Conservation (phyloP, 2,113 vertebrate species). For the Podocnemis expansa region DNA sequence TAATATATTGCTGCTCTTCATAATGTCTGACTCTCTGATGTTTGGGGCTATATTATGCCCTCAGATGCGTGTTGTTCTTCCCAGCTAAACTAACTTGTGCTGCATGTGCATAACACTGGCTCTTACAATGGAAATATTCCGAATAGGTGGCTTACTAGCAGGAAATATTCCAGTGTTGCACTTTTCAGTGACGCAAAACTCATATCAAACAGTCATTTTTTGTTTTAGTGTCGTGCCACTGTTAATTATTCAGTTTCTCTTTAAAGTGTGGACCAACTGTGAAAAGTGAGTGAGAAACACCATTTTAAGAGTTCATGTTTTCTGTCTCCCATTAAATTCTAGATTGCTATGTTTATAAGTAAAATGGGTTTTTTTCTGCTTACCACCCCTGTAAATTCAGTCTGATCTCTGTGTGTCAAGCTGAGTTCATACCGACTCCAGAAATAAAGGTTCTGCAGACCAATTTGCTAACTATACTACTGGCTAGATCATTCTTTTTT, state of each 20-base stretch:
- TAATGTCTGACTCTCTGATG: not conserved
- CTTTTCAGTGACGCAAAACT: accelerated
- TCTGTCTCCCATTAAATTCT: not conserved
- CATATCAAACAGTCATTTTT: not conserved
- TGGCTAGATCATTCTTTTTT: not conserved
- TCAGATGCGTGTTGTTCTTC: not conserved
- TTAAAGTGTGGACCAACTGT: not conserved
- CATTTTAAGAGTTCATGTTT: accelerated
- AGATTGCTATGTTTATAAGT: not conserved
- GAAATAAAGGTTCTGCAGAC: not conserved
- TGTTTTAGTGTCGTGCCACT: not conserved
- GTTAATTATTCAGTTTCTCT: accelerated
- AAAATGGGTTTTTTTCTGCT: not conserved
- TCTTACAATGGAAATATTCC: not conserved
- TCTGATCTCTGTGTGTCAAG: accelerated
- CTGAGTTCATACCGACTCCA: not conserved
- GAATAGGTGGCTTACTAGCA: not conserved
- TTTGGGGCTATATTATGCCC: not conserved
- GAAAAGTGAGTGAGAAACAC: not conserved
- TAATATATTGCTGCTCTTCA: not conserved
- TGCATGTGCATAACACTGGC: not conserved
- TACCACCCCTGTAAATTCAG: not conserved
- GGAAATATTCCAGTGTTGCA: accelerated
- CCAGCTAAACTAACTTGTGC: not conserved
- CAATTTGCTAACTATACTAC: not conserved